A percentile compares a stretch with the other conserved stretches of the same genome.
Evolutionary conservation across 2,113 vertebrate genomes (phyloP).

Genomic region (Spizaetus ornatus): DNA sequence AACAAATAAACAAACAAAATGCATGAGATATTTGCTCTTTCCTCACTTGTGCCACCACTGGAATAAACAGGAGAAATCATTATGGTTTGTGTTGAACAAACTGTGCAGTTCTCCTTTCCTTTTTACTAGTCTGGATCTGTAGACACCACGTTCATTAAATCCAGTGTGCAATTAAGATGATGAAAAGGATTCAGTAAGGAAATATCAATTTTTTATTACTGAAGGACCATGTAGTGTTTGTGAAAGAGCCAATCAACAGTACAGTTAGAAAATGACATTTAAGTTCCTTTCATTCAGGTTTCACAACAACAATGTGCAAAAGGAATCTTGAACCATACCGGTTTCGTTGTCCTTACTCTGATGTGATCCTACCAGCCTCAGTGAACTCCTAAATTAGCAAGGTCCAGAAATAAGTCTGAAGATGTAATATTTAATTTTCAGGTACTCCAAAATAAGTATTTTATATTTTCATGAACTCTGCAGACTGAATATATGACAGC

Average conservation of each 20-base stretch:
- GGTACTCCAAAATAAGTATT: not conserved
- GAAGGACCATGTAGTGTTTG: not conserved
- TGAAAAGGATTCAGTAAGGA: not conserved
- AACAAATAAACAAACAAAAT: not conserved
- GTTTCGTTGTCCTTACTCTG: not conserved
- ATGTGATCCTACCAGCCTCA: not conserved
- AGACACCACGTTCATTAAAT: not conserved
- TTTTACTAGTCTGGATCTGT: not conserved
- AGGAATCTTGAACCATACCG: accelerated
- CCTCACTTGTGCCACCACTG: not conserved
- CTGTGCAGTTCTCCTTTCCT: not conserved
- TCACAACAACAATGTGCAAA: not conserved
- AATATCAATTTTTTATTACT: not conserved
- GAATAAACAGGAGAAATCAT: not conserved
- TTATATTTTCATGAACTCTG: not conserved
- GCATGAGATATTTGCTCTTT: not conserved
- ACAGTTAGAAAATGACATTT: not conserved
- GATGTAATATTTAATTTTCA: not conserved
- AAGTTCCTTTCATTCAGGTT: not conserved
- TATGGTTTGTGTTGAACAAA: not conserved
- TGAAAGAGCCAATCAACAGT: not conserved
- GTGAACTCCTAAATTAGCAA: not conserved
- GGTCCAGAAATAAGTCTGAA: not conserved
- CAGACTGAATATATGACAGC: not conserved
- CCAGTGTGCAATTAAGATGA: not conserved